phyloP scores from a whole-genome alignment of 2,113 vertebrate species.

The Colaptes auratus region DNA sequence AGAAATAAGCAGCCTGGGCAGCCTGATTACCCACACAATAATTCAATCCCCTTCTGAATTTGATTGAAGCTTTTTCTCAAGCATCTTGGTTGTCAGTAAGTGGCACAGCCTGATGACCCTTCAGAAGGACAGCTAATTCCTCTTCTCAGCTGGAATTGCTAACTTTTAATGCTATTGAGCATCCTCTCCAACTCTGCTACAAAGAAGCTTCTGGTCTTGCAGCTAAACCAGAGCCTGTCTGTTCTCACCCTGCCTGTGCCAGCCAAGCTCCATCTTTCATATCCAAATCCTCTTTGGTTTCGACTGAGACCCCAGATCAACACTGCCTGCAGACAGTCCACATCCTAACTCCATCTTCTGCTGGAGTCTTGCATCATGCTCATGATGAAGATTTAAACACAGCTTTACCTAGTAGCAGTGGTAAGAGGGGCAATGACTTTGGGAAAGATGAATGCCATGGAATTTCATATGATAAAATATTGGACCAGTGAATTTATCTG shows the following conservation, averaged over 20 bases:
- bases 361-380: not conserved
- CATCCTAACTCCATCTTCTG: not conserved
- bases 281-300: too few relatives aligned
- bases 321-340: not conserved
- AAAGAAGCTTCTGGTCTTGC: not conserved
- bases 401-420: not conserved
- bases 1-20: not conserved
- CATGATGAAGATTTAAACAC: not conserved
- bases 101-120: not conserved
- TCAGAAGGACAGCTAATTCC: not conserved
- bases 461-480: not conserved
- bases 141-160: not conserved
- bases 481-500: not conserved
- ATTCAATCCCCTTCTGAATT: not conserved
- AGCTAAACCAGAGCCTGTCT: not conserved
- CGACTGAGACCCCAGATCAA: not conserved
- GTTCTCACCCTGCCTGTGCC: not conserved
- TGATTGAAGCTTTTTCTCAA: not conserved
- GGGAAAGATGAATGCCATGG: not conserved
- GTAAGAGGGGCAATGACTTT: not conserved
- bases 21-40: not conserved
- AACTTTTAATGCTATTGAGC: constrained; percentile 3
- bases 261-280: not conserved
- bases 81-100: not conserved
- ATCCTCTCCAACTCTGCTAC: not conserved